Evolutionary conservation across 2,797 vertebrate genomes (phyloP), one percentile per base, ranked within the genome.

Genomic region (Danio albolineatus): DNA sequence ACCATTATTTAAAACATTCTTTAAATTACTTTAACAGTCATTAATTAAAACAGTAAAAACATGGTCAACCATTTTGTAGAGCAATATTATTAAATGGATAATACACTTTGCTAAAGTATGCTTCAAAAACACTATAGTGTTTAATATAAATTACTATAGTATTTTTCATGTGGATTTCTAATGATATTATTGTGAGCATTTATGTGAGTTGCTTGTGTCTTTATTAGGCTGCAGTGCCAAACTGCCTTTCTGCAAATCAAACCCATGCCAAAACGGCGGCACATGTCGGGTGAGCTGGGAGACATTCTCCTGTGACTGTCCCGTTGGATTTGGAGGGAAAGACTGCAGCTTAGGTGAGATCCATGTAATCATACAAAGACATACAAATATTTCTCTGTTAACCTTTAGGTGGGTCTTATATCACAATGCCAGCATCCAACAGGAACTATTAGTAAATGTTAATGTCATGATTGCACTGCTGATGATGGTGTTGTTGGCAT

Each of bases 311-410:
- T 99, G 98, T 44, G 95, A 97, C 87, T 99, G 98, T 85, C 97
- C 97, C 0, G 89, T 97, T 19, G 98, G 98, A 72, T 99, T 96
- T 0, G 98, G 98, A 82, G 98, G 98, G 83, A 98, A 97, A 87
- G 96, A 99, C 89, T 99, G 98, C 90, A 95, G 91, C 76, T 95
- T 96, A 8, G 92, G 98, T 99, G 83, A 93, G 90, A 64, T 10
- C 73, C 4, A 39, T 39, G 48, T 13, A n/a, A 13, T 38, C 16
- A 17, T 19, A 12, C 10, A 36, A 46, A 53, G 48, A 48, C 19
- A 28, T 21, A 9, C 13, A 41, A 54, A 41, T 17, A 70, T 39
- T 54, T 39, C 6, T 54, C 67, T 13, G 2, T 8, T 19, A 66
- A 53, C 17, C 16, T 53, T 70, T 70, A 53, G 3, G 7, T 57